These are phyloP conservation scores for Watsonalla cultraria DNA, from an alignment of 2,888 invertebrate genomes.

Conservation along the genomic window DNA sequence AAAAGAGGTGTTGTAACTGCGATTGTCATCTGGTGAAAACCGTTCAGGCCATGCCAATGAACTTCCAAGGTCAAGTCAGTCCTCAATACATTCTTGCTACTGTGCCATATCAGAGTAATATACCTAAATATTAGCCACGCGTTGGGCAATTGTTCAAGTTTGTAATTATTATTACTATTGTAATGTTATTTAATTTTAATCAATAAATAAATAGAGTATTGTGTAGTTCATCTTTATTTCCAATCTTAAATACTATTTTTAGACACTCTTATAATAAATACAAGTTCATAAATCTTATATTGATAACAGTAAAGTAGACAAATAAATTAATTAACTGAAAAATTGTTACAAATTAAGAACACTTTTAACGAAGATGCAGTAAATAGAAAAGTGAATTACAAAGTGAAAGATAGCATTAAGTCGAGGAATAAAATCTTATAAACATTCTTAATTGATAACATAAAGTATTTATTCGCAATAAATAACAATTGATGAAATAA, in stretches of 20 bases:
- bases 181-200: neutral
- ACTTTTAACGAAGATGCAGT: neutral
- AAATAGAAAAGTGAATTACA: neutral
- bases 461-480: neutral
- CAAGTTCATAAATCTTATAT: neutral
- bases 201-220: neutral
- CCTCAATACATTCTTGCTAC: conserved; percentile 45
- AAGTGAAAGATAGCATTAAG: neutral
- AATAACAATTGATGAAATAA: neutral
- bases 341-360: neutral
- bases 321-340: neutral
- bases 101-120: conserved; percentile 32
- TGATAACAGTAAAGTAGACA: conserved; percentile 1
- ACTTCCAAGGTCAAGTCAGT: conserved; percentile 16
- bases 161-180: neutral
- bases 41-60: conserved; percentile 12
- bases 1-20: conserved; percentile 36
- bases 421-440: neutral
- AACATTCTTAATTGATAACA: neutral
- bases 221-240: neutral
- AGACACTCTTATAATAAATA: conserved; percentile 5
- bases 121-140: conserved; percentile 14
- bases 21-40: conserved; percentile 35
- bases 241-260: conserved; percentile 1
- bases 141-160: neutral